Conservation (phyloP, 2,888 invertebrate genomes). For the Heteropelma amictum region DNA sequence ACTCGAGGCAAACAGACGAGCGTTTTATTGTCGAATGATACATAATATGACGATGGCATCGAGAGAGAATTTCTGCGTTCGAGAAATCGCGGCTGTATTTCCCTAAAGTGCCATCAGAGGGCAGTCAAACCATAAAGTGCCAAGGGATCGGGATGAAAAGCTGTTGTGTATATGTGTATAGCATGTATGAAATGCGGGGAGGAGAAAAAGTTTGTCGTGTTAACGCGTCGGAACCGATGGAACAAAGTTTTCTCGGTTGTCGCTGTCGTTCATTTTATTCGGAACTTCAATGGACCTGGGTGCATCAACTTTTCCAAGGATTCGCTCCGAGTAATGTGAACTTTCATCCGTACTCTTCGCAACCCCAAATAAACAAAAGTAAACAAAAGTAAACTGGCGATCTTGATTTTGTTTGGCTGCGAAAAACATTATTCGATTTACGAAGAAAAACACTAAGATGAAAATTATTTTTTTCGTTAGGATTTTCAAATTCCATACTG, state of each 20-base stretch:
- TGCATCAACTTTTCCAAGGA: no score
- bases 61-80: conserved; percentile 53
- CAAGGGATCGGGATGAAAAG: conserved; percentile 6
- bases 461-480: no score
- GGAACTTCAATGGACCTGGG: conserved; percentile 44
- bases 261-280: conserved; percentile 63
- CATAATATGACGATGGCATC: conserved; percentile 62
- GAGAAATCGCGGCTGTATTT: conserved; percentile 67
- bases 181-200: not conserved
- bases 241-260: conserved; percentile 41
- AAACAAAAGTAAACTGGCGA: no score
- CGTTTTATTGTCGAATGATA: conserved; percentile 73
- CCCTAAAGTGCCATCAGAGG: conserved; percentile 77
- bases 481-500: no score
- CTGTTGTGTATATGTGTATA: not conserved
- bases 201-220: conserved; percentile 41
- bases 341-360: no score
- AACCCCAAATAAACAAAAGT: no score
- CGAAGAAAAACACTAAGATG: not conserved
- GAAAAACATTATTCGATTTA: not conserved
- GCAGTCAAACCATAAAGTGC: conserved; percentile 75
- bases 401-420: no score
- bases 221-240: conserved; percentile 6
- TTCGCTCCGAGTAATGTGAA: not conserved
- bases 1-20: conserved; percentile 42